Evolutionary conservation across 64 coral and sea anemone genomes (phyloP), one percentile per base, ranked within the genome.

Genomic region (Actinia equina): DNA sequence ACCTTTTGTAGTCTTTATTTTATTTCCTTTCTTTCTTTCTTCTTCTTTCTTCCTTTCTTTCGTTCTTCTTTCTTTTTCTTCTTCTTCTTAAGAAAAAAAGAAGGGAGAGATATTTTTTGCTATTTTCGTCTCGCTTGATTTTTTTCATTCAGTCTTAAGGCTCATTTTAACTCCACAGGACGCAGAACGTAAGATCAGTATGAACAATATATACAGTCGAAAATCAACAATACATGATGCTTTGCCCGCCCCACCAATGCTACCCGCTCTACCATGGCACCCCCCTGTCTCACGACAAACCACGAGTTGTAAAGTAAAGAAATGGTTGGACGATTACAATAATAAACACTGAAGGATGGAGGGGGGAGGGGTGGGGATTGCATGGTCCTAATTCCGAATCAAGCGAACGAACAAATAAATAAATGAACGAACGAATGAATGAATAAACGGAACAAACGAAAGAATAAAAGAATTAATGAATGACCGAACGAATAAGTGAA

Each of bases 201-300:
- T 2, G 55, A 62, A 55, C 15, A 85, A 85, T 45, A 85, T 85
- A 20, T 85, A 85, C 55, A 85, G 53, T 63, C 52, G 59, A 63
- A 30, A 56, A 57, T 18, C 26, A 17, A 63, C 49, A 57, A 26
- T 54, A 6, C 17, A 44, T 49, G 62, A 85, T 15, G 49, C 53
- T 30, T 26, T 85, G 0, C 83, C 83, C 1, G 19, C 52, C 6
- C 55, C 83, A 57, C 17, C 17, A 63, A 3, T 56, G 18, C 83
- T 85, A 43, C n/a, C 53, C 12, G 56, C 83, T 4, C 22, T 81
- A 52, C 44, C 44, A 17, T 81, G 78, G 78, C 44, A 81, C 44
- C 78, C 78, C 78, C 78, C 78, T 0, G 78, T 20, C 78, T n/a
- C 15, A 18, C 11, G 78, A 52, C 43, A 81, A 49, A 81, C 43